Conservation (phyloP, 2,113 vertebrate species). For the Daphoenositta chrysoptera region DNA sequence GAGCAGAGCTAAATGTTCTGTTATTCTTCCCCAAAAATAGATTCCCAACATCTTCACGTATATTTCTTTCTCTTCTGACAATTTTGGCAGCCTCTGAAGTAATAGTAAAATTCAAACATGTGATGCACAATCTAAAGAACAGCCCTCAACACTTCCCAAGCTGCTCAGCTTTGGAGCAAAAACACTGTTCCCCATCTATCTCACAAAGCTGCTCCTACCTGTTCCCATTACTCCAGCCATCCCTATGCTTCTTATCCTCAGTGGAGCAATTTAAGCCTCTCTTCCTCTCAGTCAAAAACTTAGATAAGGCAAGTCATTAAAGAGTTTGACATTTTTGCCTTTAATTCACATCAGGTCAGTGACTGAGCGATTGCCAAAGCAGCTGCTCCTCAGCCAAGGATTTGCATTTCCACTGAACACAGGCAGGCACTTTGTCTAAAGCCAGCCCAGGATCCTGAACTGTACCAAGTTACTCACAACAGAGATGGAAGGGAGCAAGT, state of each 20-base stretch:
- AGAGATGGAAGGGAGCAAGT: background rate
- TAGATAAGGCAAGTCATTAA: background rate
- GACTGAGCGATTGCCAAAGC: background rate
- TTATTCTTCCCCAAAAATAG: background rate
- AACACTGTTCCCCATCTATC: background rate
- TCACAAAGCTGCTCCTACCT: background rate
- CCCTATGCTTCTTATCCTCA: background rate
- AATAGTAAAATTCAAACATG: background rate
- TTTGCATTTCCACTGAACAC: background rate
- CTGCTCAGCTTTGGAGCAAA: background rate
- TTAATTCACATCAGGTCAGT: constrained; percentile 1
- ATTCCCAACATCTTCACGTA: background rate
- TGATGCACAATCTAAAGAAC: background rate
- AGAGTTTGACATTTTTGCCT: background rate
- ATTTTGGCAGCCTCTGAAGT: background rate
- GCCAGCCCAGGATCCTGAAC: background rate
- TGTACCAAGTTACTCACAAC: background rate
- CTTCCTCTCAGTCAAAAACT: background rate
- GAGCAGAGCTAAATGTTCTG: background rate
- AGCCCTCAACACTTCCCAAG: background rate
- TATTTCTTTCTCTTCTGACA: background rate
- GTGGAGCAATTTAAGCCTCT: background rate
- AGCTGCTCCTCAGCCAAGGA: background rate
- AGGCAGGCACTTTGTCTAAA: background rate
- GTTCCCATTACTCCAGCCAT: background rate